Evolutionary conservation across 1,140 invertebrate genomes (phyloP), one percentile per base, ranked within the genome.

Genomic region (Melanaphis sacchari): DNA sequence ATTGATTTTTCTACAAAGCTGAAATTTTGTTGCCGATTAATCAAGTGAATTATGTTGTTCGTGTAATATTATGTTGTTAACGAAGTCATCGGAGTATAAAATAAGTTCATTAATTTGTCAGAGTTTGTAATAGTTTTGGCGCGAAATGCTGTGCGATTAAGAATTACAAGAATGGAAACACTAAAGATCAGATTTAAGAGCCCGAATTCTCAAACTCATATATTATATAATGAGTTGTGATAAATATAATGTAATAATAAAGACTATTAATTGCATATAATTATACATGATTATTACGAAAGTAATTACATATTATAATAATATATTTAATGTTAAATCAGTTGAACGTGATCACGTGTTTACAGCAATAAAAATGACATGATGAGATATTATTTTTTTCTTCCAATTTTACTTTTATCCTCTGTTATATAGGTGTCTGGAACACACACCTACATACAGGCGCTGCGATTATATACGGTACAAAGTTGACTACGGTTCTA

Each of bases 31-130:
- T 40, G 40, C 38, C 22, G 40, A 85, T 15, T 85, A 85, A 85
- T 85, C 8, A 24, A 41, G 24, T 26, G 24, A 85, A 31, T 41
- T 85, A 85, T 26, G 38, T 40, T 66, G 82, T 40, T 85, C 38
- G 11, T 41, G 38, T n/a, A 76, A 76, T 36, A 76, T 76, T 26
- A 85, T 41, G 40, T 85, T 41, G 82, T 85, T 85, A 85, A 85
- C 82, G 24, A 41, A 85, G 38, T 85, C 38, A 40, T 85, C 24
- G 11, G 38, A 85, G 38, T 40, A 85, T 85, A 76, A 76, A 85
- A 41, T 85, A 85, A 40, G 38, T 40, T 85, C 26, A 85, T 85
- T 85, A 85, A 85, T 85, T 85, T 41, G 82, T 40, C 24, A 40
- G 38, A 41, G 82, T 85, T 85, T 41, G 82, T 85, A 41, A 85